Percentiles rank a stretch among this genome's conserved stretches.
Conservation (phyloP, 2,888 invertebrate genomes). For the Aromia moschata region DNA sequence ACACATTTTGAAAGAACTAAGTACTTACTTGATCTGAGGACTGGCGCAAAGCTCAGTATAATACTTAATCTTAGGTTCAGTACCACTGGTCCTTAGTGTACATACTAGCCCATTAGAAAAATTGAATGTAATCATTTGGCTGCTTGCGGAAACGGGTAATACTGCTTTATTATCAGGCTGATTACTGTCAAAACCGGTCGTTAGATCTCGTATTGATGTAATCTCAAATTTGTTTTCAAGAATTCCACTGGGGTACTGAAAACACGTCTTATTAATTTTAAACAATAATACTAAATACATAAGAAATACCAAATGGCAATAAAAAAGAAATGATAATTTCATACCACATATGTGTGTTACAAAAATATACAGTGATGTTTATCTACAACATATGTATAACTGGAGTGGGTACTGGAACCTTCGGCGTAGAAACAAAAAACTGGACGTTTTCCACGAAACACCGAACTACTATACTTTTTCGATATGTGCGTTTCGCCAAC, state of each 20-base stretch:
- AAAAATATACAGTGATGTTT: no score
- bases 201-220: constrained; percentile 83
- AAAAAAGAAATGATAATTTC: no score
- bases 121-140: constrained; percentile 95
- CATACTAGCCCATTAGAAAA: constrained; percentile 87
- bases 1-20: constrained; percentile 2
- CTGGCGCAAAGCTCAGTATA: constrained; percentile 89
- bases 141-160: constrained; percentile 72
- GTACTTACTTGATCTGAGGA: constrained; percentile 70
- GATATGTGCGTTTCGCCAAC: no score
- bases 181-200: constrained; percentile 83
- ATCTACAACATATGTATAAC: no score
- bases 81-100: constrained; percentile 95
- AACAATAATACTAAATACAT: no score
- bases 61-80: constrained; percentile 99
- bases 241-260: constrained; percentile 78
- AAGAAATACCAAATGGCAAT: no score
- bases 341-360: no score
- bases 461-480: no score
- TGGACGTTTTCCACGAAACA: no score
- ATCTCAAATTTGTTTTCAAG: constrained; percentile 72
- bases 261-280: no score
- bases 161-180: constrained; percentile 75
- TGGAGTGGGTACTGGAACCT: no score
- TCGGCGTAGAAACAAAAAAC: no score